These are phyloP conservation scores for Microcebus lehilahytsara DNA, from an alignment of 2,113 vertebrate species.

Conservation along the genomic window DNA sequence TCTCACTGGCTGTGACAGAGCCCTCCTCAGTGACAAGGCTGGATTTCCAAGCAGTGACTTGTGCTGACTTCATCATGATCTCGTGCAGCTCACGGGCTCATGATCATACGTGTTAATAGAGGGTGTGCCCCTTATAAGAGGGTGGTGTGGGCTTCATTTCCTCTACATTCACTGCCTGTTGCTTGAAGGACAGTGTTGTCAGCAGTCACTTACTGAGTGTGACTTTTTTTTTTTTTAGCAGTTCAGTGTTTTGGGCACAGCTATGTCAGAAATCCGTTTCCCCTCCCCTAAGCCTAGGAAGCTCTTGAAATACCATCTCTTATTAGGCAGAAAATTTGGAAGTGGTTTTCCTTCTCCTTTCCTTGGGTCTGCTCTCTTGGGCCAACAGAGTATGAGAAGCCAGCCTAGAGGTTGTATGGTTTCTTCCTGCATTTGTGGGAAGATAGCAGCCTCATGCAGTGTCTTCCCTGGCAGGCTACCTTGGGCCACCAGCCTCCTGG, in stretches of 20 bases:
- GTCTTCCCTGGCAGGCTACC: background rate
- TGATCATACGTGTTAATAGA: fast-evolving
- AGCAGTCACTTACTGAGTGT: background rate
- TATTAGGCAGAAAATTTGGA: background rate
- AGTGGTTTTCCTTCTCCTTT: background rate
- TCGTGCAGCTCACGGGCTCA: fast-evolving
- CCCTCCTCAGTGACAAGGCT: background rate
- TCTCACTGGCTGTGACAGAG: background rate
- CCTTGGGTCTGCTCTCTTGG: background rate
- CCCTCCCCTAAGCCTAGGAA: background rate
- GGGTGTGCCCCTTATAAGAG: fast-evolving
- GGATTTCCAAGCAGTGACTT: background rate
- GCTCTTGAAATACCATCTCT: background rate
- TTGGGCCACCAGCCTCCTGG: no score
- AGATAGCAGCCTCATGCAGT: background rate
- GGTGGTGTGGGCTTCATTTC: background rate
- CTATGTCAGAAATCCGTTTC: background rate
- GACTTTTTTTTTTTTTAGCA: background rate
- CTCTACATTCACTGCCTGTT: background rate
- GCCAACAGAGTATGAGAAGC: background rate
- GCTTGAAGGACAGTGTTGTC: background rate
- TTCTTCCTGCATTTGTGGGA: background rate
- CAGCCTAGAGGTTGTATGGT: background rate
- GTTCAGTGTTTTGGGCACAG: background rate
- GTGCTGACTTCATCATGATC: background rate